Evolutionary conservation across 2,888 invertebrate species (phyloP).

Genomic region (Brachypalpus laphriformis): DNA sequence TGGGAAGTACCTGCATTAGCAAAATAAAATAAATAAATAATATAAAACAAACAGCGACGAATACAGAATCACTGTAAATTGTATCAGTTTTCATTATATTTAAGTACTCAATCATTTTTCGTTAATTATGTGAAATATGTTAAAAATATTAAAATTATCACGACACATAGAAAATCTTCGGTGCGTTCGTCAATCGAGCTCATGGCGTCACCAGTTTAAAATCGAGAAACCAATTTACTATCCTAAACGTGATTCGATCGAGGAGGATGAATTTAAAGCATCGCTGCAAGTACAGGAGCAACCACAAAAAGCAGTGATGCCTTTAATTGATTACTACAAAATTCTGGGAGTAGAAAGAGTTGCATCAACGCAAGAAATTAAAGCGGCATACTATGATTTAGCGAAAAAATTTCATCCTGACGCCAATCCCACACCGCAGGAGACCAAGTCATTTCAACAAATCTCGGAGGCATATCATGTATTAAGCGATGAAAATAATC

Average conservation of each 20-base stretch:
- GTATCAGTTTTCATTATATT: conserved; percentile 48
- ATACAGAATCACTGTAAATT: not conserved
- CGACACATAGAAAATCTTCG: conserved; percentile 5
- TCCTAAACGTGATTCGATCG: conserved; percentile 69
- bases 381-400: conserved; percentile 79
- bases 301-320: not conserved
- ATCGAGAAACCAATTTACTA: conserved; percentile 77
- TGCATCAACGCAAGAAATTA: conserved; percentile 79
- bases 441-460: conserved; percentile 86
- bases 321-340: conserved; percentile 78
- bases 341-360: conserved; percentile 78
- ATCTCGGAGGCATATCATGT: conserved; percentile 99
- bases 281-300: not conserved
- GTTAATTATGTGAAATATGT: conserved; percentile 72
- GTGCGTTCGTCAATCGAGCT: conserved; percentile 3
- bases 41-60: not conserved
- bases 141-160: conserved; percentile 73
- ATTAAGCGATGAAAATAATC: conserved; percentile 90
- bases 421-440: conserved; percentile 76
- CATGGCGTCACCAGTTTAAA: conserved; percentile 77
- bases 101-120: conserved; percentile 40
- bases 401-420: conserved; percentile 82
- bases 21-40: not conserved
- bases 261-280: conserved; percentile 5
- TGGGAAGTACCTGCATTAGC: conserved; percentile 86